A percentile compares a stretch with the other conserved stretches of the same genome.
phyloP scores from a whole-genome alignment of 2,797 vertebrate species.

The Rachycentron canadum region DNA sequence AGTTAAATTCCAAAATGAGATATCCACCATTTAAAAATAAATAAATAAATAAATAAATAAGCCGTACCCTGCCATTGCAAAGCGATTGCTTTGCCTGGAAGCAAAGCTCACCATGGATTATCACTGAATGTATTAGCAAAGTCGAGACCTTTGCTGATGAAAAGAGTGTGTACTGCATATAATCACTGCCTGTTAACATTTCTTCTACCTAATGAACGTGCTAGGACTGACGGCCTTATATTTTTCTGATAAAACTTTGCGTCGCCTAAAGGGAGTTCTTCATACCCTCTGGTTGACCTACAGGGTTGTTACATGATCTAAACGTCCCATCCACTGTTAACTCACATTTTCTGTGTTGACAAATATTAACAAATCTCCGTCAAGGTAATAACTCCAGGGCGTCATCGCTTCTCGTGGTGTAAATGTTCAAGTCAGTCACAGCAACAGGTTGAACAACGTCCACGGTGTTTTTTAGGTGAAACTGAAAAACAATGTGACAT shows the following conservation, averaged over 20 bases:
- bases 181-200: constrained; percentile 18
- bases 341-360: background rate
- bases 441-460: background rate
- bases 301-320: too few relatives aligned
- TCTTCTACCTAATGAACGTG: constrained; percentile 37
- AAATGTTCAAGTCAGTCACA: constrained; percentile 9
- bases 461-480: background rate
- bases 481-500: background rate
- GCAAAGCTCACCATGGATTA: constrained; percentile 49
- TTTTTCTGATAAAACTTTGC: background rate
- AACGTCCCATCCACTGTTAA: too few relatives aligned
- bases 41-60: background rate
- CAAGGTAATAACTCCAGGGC: too few relatives aligned
- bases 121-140: constrained; percentile 29
- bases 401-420: background rate
- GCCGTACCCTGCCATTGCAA: constrained; percentile 26
- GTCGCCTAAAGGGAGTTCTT: background rate
- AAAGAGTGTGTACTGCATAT: constrained; percentile 16
- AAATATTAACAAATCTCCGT: background rate
- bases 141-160: constrained; percentile 44
- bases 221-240: background rate
- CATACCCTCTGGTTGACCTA: background rate
- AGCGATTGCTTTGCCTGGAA: constrained; percentile 53
- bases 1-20: constrained; percentile 69
- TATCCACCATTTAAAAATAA: constrained; percentile 60